Base-by-base conservation (phyloP, 2,797 vertebrate genomes). In the Takifugu ocellatus region DNA sequence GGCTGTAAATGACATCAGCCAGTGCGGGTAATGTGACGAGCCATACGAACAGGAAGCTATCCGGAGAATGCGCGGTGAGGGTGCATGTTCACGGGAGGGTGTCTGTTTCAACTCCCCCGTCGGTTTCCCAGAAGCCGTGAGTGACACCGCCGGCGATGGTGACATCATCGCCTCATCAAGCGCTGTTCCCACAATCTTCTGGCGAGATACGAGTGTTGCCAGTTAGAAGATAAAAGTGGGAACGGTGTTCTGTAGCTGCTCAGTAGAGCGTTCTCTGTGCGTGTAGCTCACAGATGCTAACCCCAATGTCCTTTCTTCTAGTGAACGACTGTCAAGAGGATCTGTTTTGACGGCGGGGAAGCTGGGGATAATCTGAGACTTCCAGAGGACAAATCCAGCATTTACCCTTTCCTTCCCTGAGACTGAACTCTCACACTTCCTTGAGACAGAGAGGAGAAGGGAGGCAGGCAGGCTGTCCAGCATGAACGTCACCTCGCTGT, bases 401-500 rank as follows among this genome's bases (percentile, higher is more conserved):
- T 51, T 51, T 10, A 27, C 2, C 14, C 11, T 59, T 65, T 53
- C 11, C 45, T 50, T 33, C 31, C 31, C 61, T 62, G 26, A 72
- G 48, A 49, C 64, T 63, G 74, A 71, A 69, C 75, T 39, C 44
- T 60, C 77, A 58, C 63, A 1, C 46, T 68, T 66, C n/a, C 24
- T 77, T 33, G 66, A 61, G 62, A 60, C 67, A 43, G 50, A 54
- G 16, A 31, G 66, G 66, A 76, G 69, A 66, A 71, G 67, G 71
- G 72, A 81, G 74, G 70, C 72, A 77, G 70, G 49, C 61, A 33
- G 61, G 63, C 65, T 21, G 58, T 60, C 62, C 79, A 72, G 48
- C 77, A 98, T 98, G 96, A 97, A 96, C 1, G 96, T 98, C 84
- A 96, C 95, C 42, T 98, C 95, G 16, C 92, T 98, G 51, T 98